A percentile compares a stretch with the other conserved stretches of the same genome.
Conservation (phyloP, 2,113 vertebrate genomes). For the Pontoporia blainvillei region DNA sequence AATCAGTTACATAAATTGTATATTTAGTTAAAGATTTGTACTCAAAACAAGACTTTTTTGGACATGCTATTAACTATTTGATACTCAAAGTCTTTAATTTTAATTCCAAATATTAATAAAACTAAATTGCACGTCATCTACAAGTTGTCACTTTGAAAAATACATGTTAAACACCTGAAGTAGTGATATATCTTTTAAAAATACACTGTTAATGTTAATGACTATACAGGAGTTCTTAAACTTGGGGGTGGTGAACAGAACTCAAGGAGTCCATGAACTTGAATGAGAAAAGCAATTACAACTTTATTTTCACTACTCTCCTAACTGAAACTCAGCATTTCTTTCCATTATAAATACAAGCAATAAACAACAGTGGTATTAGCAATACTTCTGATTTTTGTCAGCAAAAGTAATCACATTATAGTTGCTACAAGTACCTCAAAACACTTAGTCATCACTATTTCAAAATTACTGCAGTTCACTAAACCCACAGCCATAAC, state of each 20-base stretch:
- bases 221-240: not conserved
- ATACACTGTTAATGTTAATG: not conserved
- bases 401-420: not conserved
- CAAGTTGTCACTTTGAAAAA: not conserved
- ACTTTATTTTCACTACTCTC: slow-evolving; percentile 19
- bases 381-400: not conserved
- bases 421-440: not conserved
- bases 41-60: not conserved
- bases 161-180: not conserved
- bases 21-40: not conserved
- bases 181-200: not conserved
- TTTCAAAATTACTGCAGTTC: not conserved
- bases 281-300: not conserved
- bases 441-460: not conserved
- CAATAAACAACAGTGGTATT: not conserved
- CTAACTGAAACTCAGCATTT: not conserved
- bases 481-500: not conserved
- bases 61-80: not conserved
- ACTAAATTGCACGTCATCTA: not conserved
- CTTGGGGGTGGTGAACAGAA: not conserved
- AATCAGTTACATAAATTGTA: not conserved
- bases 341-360: not conserved
- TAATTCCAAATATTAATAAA: not conserved
- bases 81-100: not conserved
- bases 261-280: not conserved